Percentiles rank a stretch among this genome's conserved stretches.
Conservation (phyloP, 2,113 vertebrate species). For the cat (Felis catus) region DNA sequence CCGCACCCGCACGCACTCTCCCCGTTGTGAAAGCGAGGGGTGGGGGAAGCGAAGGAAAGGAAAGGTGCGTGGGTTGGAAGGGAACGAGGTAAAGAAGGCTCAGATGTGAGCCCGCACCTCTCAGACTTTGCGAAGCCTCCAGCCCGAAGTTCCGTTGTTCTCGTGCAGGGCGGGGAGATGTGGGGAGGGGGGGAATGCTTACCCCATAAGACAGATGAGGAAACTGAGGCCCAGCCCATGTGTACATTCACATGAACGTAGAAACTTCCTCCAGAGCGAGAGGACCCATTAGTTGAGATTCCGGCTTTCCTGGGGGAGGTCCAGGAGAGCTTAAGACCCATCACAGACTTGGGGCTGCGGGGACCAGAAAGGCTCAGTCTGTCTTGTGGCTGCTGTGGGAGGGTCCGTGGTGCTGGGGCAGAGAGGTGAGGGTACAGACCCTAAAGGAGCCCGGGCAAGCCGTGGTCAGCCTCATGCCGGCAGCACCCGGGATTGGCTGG, state of each 20-base stretch:
- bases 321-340: not conserved
- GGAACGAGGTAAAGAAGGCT: not conserved
- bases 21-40: not conserved
- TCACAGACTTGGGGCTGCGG: not conserved
- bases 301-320: not conserved
- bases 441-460: not conserved
- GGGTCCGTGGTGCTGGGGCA: not conserved
- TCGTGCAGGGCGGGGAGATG: not conserved
- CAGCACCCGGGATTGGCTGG: not conserved
- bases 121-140: not conserved
- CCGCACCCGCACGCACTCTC: not conserved
- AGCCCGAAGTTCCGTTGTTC: not conserved
- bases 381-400: not conserved
- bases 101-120: not conserved
- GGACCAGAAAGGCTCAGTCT: not conserved
- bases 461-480: not conserved
- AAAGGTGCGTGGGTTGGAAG: accelerated
- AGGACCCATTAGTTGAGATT: not conserved
- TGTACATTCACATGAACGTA: not conserved
- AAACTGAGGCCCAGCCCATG: not conserved
- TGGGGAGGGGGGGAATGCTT: not conserved
- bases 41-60: not conserved
- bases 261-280: not conserved
- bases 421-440: not conserved
- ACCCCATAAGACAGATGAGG: not conserved